Evolutionary conservation across 2,888 invertebrate genomes (phyloP), one percentile per base, ranked within the genome.

Genomic region (Stramonita haemastoma): DNA sequence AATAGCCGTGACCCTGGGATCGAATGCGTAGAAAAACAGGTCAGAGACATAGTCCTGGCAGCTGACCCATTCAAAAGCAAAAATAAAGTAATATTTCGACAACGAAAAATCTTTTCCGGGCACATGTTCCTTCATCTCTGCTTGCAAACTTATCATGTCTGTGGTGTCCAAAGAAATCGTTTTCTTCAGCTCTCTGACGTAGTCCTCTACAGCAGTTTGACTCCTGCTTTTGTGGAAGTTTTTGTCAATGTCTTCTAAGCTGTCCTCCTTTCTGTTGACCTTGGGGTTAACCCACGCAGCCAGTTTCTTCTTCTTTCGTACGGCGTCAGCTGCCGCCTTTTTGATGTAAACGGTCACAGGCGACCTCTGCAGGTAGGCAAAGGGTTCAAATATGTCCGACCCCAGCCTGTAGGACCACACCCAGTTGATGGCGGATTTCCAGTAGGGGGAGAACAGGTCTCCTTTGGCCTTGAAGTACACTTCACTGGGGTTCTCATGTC

Each of bases 391-490:
- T 11, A 87, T 87, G 46, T 87, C 87, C 2, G 87, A 73, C 19
- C 34, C 26, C 8, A 70, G 70, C 32, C 73, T 87, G 87, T 73
- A 87, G n/a, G 87, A 87, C 87, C 87, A 87, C n/a, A 73, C 56
- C 87, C 87, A 87, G 87, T 36, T 87, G 34, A 87, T 46, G 87
- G 73, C 87, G 29, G 87, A 70, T 46, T 34, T 87, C 87, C 87
- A 87, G 87, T 70, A 73, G 11, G n/a, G 87, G 19, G 46, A 60
- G 73, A 87, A 87, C 60, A 86, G 66, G 22, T 86, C 86, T 19
- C 86, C 86, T n/a, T 86, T 86, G 26, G 70, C 70, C 46, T 56
- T 87, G 29, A 87, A 73, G 46, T n/a, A 46, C 34, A 73, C 73
- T 26, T 87, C 36, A 73, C 56, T 46, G 15, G 73, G 5, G 87